Percentiles rank a stretch among this genome's conserved stretches.
phyloP scores from a whole-genome alignment of 1,140 invertebrate genomes.

The Diprion similis region DNA sequence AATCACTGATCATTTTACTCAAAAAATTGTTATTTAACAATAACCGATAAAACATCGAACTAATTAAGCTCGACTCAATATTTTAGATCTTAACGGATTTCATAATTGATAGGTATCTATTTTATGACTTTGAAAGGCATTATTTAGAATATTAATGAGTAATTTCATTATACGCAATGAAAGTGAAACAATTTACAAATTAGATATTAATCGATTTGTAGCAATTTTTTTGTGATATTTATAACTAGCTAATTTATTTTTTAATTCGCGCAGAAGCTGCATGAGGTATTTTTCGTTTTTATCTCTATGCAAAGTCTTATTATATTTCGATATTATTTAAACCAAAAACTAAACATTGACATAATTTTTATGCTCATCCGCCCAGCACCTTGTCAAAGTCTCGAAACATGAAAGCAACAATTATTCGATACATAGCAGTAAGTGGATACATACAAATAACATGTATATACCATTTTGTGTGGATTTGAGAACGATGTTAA shows the following conservation, averaged over 20 bases:
- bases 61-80: background rate
- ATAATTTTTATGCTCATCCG: too few relatives aligned
- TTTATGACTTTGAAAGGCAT: background rate
- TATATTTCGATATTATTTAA: too few relatives aligned
- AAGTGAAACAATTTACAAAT: background rate
- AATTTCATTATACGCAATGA: background rate
- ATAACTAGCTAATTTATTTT: too few relatives aligned
- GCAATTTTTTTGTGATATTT: slow-evolving; percentile 8
- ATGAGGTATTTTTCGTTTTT: background rate
- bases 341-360: too few relatives aligned
- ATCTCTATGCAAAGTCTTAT: too few relatives aligned
- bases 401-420: too few relatives aligned
- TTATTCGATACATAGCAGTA: too few relatives aligned
- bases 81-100: background rate
- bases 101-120: background rate
- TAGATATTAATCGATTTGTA: background rate
- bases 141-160: background rate
- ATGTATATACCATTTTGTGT: too few relatives aligned
- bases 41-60: background rate
- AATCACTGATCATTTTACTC: too few relatives aligned
- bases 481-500: too few relatives aligned
- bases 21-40: background rate
- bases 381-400: too few relatives aligned
- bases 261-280: background rate
- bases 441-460: too few relatives aligned